Percentiles rank a stretch among this genome's conserved stretches.
phyloP scores from a whole-genome alignment of 2,888 invertebrate species.

The Caenorhabditis afra region DNA sequence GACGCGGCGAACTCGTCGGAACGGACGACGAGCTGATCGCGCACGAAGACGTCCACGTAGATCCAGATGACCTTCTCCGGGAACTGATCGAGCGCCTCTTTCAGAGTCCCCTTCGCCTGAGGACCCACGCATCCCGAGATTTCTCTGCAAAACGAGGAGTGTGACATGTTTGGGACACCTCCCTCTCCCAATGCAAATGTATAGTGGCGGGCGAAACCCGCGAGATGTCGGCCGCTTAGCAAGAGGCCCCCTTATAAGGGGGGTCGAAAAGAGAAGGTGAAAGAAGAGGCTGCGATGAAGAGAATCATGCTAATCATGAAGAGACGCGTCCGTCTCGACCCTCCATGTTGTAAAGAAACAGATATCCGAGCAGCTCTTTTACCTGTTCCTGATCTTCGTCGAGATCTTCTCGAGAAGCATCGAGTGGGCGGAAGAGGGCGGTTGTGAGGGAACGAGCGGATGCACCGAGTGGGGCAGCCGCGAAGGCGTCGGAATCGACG shows the following conservation, averaged over 20 bases:
- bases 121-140: constrained; percentile 69
- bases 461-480: background rate
- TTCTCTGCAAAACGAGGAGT: constrained; percentile 58
- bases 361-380: constrained; percentile 23
- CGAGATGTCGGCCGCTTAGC: constrained; percentile 17
- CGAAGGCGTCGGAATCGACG: constrained; percentile 18
- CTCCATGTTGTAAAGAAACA: constrained; percentile 48
- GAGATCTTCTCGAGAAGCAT: constrained; percentile 47
- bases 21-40: constrained; percentile 63
- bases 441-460: background rate
- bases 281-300: constrained; percentile 42
- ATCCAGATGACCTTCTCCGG: constrained; percentile 70
- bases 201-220: constrained; percentile 32
- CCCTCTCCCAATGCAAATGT: background rate
- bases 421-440: constrained; percentile 49
- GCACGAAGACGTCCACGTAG: constrained; percentile 72
- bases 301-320: constrained; percentile 60
- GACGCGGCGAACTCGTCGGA: constrained; percentile 55
- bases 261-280: too few species aligned
- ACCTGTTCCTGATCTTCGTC: constrained; percentile 33
- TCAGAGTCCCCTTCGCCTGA: constrained; percentile 64
- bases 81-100: constrained; percentile 58
- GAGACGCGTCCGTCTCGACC: constrained; percentile 47
- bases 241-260: constrained; percentile 6
- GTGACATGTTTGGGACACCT: background rate